Base-by-base conservation (phyloP, 2,888 invertebrate genomes). In the Diachrysia chrysitis region DNA sequence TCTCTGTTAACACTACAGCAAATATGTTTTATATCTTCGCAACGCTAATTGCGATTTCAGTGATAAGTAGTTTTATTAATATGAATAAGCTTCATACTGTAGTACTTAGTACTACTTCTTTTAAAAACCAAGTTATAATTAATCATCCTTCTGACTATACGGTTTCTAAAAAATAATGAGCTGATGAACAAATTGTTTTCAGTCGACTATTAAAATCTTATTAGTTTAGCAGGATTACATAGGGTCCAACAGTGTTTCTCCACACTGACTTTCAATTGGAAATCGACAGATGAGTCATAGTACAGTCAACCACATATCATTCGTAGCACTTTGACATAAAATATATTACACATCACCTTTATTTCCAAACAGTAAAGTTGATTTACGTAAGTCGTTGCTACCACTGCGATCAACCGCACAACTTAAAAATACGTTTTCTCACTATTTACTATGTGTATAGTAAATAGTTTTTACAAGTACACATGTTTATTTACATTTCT, bases 401-500 rank as follows among this genome's bases (percentile, higher is more conserved):
- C 29, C 14, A 37, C 37, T n/a, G n/a, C n/a, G n/a, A n/a, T n/a
- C n/a, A n/a, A n/a, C n/a, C n/a, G n/a, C n/a, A n/a, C n/a, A 23
- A 25, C 25, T 16, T 25, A 23, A 7, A 54, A 54, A 16, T 25
- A 54, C 54, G 25, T 25, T 4, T 54, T 25, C 46, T 62, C 19
- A 21, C 37, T 62, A 61, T 66, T 60, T 51, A 63, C 63, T 60
- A 63, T 46, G 19, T 29, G 21, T 63, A 51, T 61, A 73, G 74
- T 68, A 78, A 78, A 77, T 32, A 73, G 57, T 62, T 65, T 64
- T 19, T 12, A 35, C 51, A 35, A 55, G 21, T 63, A 77, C 46
- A 58, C 25, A 58, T 58, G 58, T 58, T 58, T 58, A 46, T 58
- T 58, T 48, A 58, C 37, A 58, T 19, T 7, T 29, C 51, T 53